Evolutionary conservation across 2,797 vertebrate species (phyloP).

Genomic region (Enoplosus armatus): DNA sequence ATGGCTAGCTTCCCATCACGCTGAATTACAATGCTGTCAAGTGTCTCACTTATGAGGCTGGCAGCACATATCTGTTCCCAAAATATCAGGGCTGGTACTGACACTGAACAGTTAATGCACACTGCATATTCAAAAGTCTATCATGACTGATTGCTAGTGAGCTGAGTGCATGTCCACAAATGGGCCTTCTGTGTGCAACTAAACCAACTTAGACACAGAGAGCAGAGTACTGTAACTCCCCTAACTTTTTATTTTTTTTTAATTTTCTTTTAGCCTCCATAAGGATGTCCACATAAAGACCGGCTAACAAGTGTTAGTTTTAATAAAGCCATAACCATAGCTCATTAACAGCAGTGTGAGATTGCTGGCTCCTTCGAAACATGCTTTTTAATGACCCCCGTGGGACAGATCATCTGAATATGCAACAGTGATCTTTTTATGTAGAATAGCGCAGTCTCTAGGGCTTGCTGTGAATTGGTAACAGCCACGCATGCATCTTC

Average conservation of each 20-base stretch:
- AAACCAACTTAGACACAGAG: not conserved
- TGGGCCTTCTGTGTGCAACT: constrained; percentile 36
- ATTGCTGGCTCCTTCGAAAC: constrained; percentile 73
- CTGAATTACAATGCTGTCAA: constrained; percentile 82
- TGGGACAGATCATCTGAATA: constrained; percentile 83
- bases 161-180: constrained; percentile 41
- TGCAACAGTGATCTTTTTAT: constrained; percentile 79
- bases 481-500: constrained; percentile 61
- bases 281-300: constrained; percentile 60
- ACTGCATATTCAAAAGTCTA: constrained; percentile 67
- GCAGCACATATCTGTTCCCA: constrained; percentile 71
- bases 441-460: constrained; percentile 69
- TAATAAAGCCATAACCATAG: constrained; percentile 79
- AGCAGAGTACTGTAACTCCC: constrained; percentile 11
- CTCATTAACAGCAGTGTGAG: constrained; percentile 77
- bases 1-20: constrained; percentile 74
- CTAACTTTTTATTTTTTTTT: not conserved
- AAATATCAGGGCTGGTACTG: constrained; percentile 69
- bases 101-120: constrained; percentile 69
- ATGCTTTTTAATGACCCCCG: constrained; percentile 82
- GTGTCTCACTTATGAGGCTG: constrained; percentile 77
- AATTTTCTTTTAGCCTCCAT: constrained; percentile 16
- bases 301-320: constrained; percentile 75
- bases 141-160: constrained; percentile 36
- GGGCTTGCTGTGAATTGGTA: constrained; percentile 66